Base-by-base conservation (phyloP, 1,140 invertebrate genomes). In the Luehdorfia chinensis region DNA sequence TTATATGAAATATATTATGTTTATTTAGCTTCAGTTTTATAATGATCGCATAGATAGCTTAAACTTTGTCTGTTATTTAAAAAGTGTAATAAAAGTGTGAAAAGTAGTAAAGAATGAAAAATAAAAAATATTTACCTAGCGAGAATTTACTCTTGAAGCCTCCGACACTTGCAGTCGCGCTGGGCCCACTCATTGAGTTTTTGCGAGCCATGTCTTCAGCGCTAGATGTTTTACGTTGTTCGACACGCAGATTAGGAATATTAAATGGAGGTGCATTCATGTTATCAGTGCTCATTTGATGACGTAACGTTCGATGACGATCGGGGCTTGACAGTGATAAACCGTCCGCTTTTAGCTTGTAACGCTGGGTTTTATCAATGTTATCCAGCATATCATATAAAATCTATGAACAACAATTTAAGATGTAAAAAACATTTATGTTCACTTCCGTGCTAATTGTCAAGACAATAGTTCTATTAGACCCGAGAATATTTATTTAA, bases 361-460 rank as follows among this genome's bases (percentile, higher is more conserved):
- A 94, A 11, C 93, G 89, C 74, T 96, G 95, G 65, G 94, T 92
- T 84, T 94, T 92, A 81, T 98, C 96, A 46, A 98, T 96, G 60
- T 94, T 93, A 55, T 96, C 94, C 43, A 98, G 84, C 96, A 98
- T 97, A 59, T 97, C 95, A 63, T 97, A 94, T n/a, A 98, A 87
- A 3, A 97, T 88, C 89, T 90, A 45, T 14, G 1, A 50, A 33
- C 32, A 53, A 34, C n/a, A 21, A 27, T 28, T 47, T n/a, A n/a
- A n/a, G n/a, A n/a, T n/a, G n/a, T n/a, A n/a, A n/a, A n/a, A n/a
- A n/a, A n/a, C n/a, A 21, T 21, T 21, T 21, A 3, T 21, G 19
- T 21, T 21, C 6, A 21, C 2, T 18, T 8, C 16, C 6, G n/a
- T 6, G 7, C 5, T 9, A n/a, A n/a, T n/a, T n/a, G n/a, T n/a